Conservation (phyloP, 1,140 invertebrate species). For the Drosophila lini region DNA sequence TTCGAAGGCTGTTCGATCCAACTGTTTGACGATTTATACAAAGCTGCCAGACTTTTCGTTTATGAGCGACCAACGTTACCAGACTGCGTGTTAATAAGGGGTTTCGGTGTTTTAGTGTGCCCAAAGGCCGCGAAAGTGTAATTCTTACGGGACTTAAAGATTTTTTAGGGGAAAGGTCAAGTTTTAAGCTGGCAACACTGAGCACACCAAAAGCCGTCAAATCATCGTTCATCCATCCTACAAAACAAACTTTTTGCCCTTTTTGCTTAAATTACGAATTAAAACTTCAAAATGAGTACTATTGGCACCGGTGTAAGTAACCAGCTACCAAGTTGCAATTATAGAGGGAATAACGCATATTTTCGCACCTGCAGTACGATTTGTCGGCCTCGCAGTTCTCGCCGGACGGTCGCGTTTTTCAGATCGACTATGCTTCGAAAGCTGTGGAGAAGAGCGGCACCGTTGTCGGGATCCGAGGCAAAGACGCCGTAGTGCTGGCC, state of each 20-base stretch:
- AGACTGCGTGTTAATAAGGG: too few relatives aligned
- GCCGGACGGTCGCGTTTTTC: constrained; percentile 99
- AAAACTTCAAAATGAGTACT: constrained; percentile 92
- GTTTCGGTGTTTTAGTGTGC: too few relatives aligned
- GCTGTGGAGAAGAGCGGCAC: constrained; percentile 99
- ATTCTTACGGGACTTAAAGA: too few relatives aligned
- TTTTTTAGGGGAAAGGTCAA: too few relatives aligned
- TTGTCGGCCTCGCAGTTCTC: constrained; percentile 99
- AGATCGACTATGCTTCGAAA: constrained; percentile 99
- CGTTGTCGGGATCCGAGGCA: constrained; percentile 96
- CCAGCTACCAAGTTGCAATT: constrained; percentile 31
- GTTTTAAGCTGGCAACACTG: too few relatives aligned
- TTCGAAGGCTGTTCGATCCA: too few relatives aligned
- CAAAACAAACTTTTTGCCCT: constrained; percentile 24
- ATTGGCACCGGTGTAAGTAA: constrained; percentile 96
- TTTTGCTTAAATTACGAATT: constrained; percentile 31
- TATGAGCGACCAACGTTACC: too few relatives aligned
- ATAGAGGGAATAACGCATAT: neutral
- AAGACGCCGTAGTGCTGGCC: constrained; percentile 98
- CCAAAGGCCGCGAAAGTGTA: too few relatives aligned
- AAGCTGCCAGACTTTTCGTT: neutral
- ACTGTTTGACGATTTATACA: too few relatives aligned
- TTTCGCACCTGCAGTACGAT: constrained; percentile 91
- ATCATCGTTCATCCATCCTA: constrained; percentile 59
- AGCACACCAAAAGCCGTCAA: constrained; percentile 72